Evolutionary conservation across 2,797 vertebrate genomes (phyloP).

Genomic region (Pipistrellus nathusii): DNA sequence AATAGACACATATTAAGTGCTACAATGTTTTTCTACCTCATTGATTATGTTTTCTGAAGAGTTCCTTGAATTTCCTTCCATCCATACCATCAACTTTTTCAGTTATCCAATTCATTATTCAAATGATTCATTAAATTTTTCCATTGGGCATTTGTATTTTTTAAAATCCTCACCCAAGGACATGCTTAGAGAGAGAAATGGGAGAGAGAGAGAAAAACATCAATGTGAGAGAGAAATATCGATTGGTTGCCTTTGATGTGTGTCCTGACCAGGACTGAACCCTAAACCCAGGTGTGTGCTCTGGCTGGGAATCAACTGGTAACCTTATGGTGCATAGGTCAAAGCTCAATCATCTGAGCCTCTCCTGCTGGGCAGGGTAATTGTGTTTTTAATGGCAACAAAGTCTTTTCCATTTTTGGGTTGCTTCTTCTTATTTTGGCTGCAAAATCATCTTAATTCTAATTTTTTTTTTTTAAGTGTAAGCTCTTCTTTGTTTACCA

Average conservation of each 20-base stretch:
- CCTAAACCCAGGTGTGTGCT: not conserved
- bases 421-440: not conserved
- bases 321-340: not conserved
- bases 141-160: not conserved
- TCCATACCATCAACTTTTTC: not conserved
- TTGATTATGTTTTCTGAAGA: not conserved
- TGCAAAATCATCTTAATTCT: conserved; percentile 1
- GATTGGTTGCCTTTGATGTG: not conserved
- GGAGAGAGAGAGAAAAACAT: not conserved
- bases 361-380: not conserved
- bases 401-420: not conserved
- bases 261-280: not conserved
- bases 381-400: conserved; percentile 1
- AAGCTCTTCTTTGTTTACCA: not conserved
- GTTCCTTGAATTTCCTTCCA: not conserved
- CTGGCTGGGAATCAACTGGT: not conserved
- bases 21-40: not conserved
- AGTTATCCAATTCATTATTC: conserved; percentile 1
- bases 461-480: not conserved
- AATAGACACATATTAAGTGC: not conserved
- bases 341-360: not conserved
- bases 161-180: not conserved
- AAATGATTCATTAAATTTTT: not conserved
- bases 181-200: not conserved
- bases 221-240: not conserved